Evolutionary conservation across 1,140 invertebrate genomes (phyloP), one percentile per base, ranked within the genome.

Genomic region (Dufourea novaeangliae): DNA sequence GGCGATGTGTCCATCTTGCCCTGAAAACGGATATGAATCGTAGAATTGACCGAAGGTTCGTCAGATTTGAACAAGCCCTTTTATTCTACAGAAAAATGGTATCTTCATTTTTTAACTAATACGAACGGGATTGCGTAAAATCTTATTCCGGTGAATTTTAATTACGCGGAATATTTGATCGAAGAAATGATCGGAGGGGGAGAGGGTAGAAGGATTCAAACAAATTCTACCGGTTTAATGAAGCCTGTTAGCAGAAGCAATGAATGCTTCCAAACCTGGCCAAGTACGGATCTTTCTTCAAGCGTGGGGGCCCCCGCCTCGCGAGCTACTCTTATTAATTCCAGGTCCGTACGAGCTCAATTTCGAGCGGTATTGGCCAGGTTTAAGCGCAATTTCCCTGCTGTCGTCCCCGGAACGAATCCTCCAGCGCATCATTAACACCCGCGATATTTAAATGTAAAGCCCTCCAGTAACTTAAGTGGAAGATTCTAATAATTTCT

Each of bases 1-100:
- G 92, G 89, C 76, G 90, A 90, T 54, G 91, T 88, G 79, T 92
- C 92, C 92, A 92, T 92, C 44, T 80, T 82, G 14, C 27, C 39
- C 82, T 88, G 57, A 64, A 81, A 73, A 56, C 37, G 20, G 25
- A 76, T 56, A 66, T 34, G 56, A 66, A 72, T 39, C 7, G 11
- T 52, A 20, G 27, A 37, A 46, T n/a, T 52, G 52, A 64, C 70
- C 54, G 57, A 44, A 37, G 37, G 59, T 50, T 77, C 32, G 25
- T 14, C 25, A 20, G 14, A 12, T 39, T 41, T 14, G 34, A 63
- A 39, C 22, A 12, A 41, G 1, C 5, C 2, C 8, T 10, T 46
- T 46, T 46, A 37, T 62, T 44, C 17, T 12, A 12, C 17, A 11
- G n/a, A 52, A 72, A 29, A n/a, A 50, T 14, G 17, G 41, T 37